Evolutionary conservation across 2,113 vertebrate genomes (phyloP).

Genomic region (Atherinomorus stipes): DNA sequence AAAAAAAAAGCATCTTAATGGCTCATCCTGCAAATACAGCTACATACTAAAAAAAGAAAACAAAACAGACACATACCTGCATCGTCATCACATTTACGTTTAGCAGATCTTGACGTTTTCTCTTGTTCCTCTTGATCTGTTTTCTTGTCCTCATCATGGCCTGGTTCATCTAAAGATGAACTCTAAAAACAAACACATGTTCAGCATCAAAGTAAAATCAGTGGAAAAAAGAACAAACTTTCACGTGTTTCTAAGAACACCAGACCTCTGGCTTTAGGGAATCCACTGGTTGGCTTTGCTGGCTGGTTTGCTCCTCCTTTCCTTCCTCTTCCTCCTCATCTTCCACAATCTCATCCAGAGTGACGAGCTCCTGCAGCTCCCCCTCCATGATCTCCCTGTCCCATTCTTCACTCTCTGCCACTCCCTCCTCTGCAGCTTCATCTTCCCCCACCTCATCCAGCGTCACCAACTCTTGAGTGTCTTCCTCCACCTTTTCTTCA

Average conservation of each 20-base stretch:
- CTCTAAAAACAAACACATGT: conserved; percentile 9
- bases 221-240: neutral
- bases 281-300: conserved; percentile 53
- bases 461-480: conserved; percentile 68
- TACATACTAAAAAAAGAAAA: neutral
- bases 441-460: conserved; percentile 75
- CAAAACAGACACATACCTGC: conserved; percentile 19
- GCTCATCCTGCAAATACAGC: neutral
- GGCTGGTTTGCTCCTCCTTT: neutral
- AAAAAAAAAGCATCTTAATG: too few relatives aligned
- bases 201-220: neutral
- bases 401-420: conserved; percentile 2
- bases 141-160: neutral
- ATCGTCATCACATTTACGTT: conserved; percentile 12
- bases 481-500: conserved; percentile 6
- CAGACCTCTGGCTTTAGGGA: conserved; percentile 70
- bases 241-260: neutral
- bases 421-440: conserved; percentile 35
- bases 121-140: neutral
- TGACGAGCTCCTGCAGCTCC: conserved; percentile 63
- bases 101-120: conserved; percentile 4
- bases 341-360: conserved; percentile 52
- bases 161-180: conserved; percentile 3
- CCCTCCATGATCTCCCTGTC: conserved; percentile 23
- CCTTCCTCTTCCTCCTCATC: conserved; percentile 59